A percentile compares a stretch with the other conserved stretches of the same genome.
Evolutionary conservation across 2,113 vertebrate species (phyloP).

Genomic region (Smithornis capensis): DNA sequence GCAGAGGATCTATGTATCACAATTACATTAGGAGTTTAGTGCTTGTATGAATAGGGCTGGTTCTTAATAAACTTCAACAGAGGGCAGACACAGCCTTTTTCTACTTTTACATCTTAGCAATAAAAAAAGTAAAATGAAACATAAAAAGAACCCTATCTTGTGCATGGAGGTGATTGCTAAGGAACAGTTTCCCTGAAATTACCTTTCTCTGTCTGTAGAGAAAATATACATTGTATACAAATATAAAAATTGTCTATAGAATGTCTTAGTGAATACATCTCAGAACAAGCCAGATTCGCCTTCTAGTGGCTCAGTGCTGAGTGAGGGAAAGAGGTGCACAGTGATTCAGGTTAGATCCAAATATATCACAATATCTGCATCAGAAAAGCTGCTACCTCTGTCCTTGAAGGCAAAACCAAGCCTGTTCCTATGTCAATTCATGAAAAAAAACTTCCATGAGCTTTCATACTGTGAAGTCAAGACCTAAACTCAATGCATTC

Average conservation of each 20-base stretch:
- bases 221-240: neutral
- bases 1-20: neutral
- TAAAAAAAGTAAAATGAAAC: neutral
- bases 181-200: neutral
- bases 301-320: neutral
- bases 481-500: neutral
- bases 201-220: neutral
- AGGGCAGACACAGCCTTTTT: neutral
- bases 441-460: neutral
- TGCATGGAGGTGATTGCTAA: neutral
- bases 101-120: neutral
- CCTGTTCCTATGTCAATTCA: rapidly evolving
- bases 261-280: neutral
- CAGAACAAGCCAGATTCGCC: neutral
- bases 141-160: rapidly evolving
- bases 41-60: neutral
- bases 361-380: rapidly evolving
- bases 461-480: neutral
- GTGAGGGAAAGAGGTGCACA: neutral
- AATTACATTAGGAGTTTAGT: neutral
- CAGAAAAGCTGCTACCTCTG: neutral
- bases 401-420: neutral
- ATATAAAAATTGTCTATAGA: neutral
- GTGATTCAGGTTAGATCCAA: neutral
- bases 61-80: neutral